A percentile compares a stretch with the other conserved stretches of the same genome.
Conservation (phyloP, 2,888 invertebrate genomes). For the Drosophila macrospina region DNA sequence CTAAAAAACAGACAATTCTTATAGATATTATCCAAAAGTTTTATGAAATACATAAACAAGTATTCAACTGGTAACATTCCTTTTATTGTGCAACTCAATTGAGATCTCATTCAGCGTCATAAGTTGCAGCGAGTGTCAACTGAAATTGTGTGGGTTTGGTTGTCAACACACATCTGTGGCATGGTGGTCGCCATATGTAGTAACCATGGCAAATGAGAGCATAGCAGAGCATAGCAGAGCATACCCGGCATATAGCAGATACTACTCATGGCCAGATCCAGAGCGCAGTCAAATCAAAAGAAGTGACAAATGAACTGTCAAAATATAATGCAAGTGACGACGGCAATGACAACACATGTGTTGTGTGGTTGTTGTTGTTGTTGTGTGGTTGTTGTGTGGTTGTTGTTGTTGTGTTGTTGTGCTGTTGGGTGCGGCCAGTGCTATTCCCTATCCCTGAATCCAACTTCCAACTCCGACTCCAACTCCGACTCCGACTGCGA, state of each 20-base stretch:
- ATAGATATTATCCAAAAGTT: background rate
- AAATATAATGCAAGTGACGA: slow-evolving; percentile 76
- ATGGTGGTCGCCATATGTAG: slow-evolving; percentile 58
- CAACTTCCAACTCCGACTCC: slow-evolving; percentile 3
- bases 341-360: slow-evolving; percentile 68
- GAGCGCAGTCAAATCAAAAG: slow-evolving; percentile 69
- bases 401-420: too few relatives aligned
- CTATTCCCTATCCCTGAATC: slow-evolving; percentile 13
- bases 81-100: slow-evolving; percentile 39
- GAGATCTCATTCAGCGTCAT: slow-evolving; percentile 25
- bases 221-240: background rate
- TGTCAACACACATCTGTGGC: slow-evolving; percentile 51
- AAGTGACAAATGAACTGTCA: slow-evolving; percentile 78
- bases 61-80: slow-evolving; percentile 3
- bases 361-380: too few relatives aligned
- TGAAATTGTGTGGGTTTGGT: slow-evolving; percentile 43
- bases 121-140: slow-evolving; percentile 26
- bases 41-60: background rate
- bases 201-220: slow-evolving; percentile 24
- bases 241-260: background rate
- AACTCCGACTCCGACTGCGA: background rate
- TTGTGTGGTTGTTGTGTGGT: too few relatives aligned
- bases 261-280: slow-evolving; percentile 29
- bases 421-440: slow-evolving; percentile 59
- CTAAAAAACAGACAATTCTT: background rate